phyloP scores from a whole-genome alignment of 2,888 invertebrate species.

The Caenorhabditis angaria region DNA sequence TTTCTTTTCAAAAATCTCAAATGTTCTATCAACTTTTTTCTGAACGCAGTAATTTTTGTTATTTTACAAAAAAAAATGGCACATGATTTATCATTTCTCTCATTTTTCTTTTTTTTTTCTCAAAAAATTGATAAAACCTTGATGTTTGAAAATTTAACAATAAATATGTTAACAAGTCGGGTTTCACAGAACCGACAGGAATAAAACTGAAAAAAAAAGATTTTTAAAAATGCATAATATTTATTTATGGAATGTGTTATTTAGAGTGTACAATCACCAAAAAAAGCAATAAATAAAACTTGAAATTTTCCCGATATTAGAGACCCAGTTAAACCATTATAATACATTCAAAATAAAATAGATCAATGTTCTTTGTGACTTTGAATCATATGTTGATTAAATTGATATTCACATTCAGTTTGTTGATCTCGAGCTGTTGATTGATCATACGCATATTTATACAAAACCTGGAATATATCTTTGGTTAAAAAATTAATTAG shows the following conservation, averaged over 20 bases:
- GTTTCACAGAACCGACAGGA: too few species aligned
- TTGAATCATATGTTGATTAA: conserved; percentile 56
- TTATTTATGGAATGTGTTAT: conserved; percentile 1
- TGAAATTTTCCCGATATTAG: not conserved
- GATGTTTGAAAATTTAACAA: too few species aligned
- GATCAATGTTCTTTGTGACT: conserved; percentile 34
- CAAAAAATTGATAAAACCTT: too few species aligned
- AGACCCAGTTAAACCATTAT: not conserved
- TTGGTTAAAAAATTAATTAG: not conserved
- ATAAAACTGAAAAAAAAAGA: too few species aligned
- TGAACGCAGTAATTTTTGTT: too few species aligned
- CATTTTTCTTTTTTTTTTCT: too few species aligned
- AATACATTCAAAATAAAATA: not conserved
- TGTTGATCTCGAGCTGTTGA: conserved; percentile 73
- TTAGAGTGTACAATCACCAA: not conserved
- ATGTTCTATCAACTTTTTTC: too few species aligned
- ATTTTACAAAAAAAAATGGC: too few species aligned
- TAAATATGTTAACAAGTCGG: too few species aligned
- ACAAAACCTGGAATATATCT: conserved; percentile 71
- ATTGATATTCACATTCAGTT: conserved; percentile 69
- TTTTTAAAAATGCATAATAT: too few species aligned
- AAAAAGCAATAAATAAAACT: conserved; percentile 8
- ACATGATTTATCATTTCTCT: too few species aligned
- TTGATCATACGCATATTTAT: conserved; percentile 75
- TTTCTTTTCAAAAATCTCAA: too few species aligned